Evolutionary conservation across 1,140 invertebrate species (phyloP).

Genomic region (Drosophila hydei): DNA sequence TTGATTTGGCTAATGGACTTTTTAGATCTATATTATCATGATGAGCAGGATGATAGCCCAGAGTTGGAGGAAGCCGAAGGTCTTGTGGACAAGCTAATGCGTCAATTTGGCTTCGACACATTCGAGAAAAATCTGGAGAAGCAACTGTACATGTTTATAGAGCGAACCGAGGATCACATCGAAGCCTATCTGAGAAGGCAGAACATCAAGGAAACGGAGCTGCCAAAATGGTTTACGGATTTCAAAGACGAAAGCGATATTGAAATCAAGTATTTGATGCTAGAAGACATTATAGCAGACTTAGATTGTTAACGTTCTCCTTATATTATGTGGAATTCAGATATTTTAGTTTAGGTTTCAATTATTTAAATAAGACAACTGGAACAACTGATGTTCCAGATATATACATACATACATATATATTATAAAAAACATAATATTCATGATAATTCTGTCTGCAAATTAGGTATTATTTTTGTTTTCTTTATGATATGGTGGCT

Average conservation of each 20-base stretch:
- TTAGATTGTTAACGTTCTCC: not conserved
- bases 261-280: not conserved
- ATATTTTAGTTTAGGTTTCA: not conserved
- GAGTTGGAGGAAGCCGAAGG: slow-evolving; percentile 21
- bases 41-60: not conserved
- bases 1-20: slow-evolving; percentile 18
- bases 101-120: slow-evolving; percentile 30
- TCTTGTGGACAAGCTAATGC: slow-evolving; percentile 23
- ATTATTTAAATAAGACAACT: too few relatives aligned
- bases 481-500: too few relatives aligned
- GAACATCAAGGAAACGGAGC: not conserved
- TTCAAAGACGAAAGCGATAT: slow-evolving; percentile 14
- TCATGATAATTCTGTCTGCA: too few relatives aligned
- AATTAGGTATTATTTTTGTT: too few relatives aligned
- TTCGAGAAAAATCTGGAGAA: slow-evolving; percentile 23
- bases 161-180: slow-evolving; percentile 23
- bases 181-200: slow-evolving; percentile 20
- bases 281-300: not conserved
- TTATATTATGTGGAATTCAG: too few relatives aligned
- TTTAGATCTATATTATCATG: not conserved
- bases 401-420: too few relatives aligned
- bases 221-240: not conserved
- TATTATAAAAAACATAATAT: too few relatives aligned
- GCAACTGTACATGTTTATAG: not conserved
- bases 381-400: too few relatives aligned